A percentile compares a stretch with the other conserved stretches of the same genome.
Conservation (phyloP, 1,140 invertebrate genomes). For the Cherax quadricarinatus region DNA sequence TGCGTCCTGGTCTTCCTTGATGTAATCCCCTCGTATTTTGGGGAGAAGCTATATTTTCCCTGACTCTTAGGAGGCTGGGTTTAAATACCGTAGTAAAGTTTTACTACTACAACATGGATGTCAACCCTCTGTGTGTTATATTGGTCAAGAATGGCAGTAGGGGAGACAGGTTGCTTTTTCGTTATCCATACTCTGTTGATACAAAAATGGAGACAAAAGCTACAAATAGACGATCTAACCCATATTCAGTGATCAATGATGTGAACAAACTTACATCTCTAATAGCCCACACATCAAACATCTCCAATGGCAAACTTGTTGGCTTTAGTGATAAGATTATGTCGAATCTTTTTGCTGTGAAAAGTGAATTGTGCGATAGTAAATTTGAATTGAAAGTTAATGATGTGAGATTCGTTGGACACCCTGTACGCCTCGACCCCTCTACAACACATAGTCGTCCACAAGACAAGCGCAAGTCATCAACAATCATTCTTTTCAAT, state of each 20-base stretch:
- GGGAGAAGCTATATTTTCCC: too few relatives aligned
- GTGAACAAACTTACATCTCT: constrained; percentile 15
- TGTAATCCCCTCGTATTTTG: too few relatives aligned
- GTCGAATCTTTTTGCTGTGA: constrained; percentile 94
- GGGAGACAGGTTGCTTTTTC: constrained; percentile 93
- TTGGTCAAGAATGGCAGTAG: constrained; percentile 96
- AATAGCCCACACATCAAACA: constrained; percentile 44
- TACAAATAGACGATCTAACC: constrained; percentile 40
- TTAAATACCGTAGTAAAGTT: too few relatives aligned
- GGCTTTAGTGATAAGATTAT: constrained; percentile 79
- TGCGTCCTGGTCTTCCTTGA: too few relatives aligned
- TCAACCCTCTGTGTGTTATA: constrained; percentile 92
- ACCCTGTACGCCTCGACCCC: constrained; percentile 86
- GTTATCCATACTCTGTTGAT: constrained; percentile 86
- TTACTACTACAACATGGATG: constrained; percentile 78
- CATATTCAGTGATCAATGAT: constrained; percentile 40
- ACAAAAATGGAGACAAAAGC: constrained; percentile 31
- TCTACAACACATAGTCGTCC: constrained; percentile 34
- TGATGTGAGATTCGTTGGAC: constrained; percentile 95
- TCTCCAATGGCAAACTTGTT: constrained; percentile 50
- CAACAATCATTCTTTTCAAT: constrained; percentile 89
- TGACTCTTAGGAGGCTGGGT: too few relatives aligned
- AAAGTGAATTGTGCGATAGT: constrained; percentile 89
- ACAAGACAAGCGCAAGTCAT: constrained; percentile 78
- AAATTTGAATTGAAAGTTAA: constrained; percentile 97